phyloP scores from a whole-genome alignment of 2,113 vertebrate species.

The Pangasianodon hypophthalmus region DNA sequence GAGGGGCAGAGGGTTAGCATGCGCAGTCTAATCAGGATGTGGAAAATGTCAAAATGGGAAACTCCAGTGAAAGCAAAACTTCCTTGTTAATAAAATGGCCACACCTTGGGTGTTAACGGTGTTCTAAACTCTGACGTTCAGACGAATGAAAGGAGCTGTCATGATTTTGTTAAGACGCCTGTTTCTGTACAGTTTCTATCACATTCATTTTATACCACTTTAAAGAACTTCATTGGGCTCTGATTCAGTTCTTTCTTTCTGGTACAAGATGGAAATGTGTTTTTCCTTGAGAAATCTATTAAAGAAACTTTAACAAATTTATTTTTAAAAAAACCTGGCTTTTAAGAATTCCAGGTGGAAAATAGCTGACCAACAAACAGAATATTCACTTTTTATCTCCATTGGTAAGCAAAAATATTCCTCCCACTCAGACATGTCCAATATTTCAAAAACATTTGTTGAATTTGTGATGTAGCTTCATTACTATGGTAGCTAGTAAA shows the following conservation, averaged over 20 bases:
- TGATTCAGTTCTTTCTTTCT: background rate
- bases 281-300: background rate
- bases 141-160: background rate
- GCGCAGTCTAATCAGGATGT: conserved; percentile 4
- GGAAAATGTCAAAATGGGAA: background rate
- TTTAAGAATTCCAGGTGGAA: background rate
- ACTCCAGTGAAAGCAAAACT: background rate
- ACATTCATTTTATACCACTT: background rate
- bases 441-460: too few species aligned
- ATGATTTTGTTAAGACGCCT: background rate
- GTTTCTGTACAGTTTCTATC: background rate
- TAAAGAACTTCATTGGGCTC: background rate
- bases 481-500: background rate
- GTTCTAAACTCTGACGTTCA: background rate
- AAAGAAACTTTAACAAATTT: too few species aligned
- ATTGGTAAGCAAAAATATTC: too few species aligned
- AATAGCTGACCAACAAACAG: background rate
- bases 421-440: too few species aligned
- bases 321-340: too few species aligned
- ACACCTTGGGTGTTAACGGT: background rate
- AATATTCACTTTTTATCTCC: background rate
- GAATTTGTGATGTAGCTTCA: background rate
- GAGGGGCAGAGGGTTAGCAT: background rate
- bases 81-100: background rate
- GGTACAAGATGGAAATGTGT: background rate